Evolutionary conservation across 2,113 vertebrate genomes (phyloP), one percentile per base, ranked within the genome.

Genomic region (Tragelaphus imberbis): DNA sequence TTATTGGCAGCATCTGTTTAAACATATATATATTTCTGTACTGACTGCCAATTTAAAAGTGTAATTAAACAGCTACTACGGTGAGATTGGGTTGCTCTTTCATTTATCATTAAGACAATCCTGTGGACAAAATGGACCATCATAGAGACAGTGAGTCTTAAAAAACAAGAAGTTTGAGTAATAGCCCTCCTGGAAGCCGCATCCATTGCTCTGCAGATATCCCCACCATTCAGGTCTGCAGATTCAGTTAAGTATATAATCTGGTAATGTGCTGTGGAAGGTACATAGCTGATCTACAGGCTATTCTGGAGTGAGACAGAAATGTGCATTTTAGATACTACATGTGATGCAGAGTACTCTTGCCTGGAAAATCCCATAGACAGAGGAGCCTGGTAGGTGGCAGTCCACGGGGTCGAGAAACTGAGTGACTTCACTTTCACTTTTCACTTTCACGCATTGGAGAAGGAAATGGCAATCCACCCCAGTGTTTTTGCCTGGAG

Each of bases 1-100:
- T 96, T 81, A 88, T 82, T 95, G 88, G 47, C 58, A 75, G 5
- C 44, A 53, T 95, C 58, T 96, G 55, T n/a, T 96, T 94, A 92
- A 49, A n/a, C 90, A 49, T 90, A 36, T 1, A 14, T 84, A 14
- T 84, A 33, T 51, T 58, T 17, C 19, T 7, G 12, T 88, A 25
- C 3, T 47, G 61, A 61, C 14, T 92, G 28, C 85, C n/a, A 88
- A 12, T 94, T 91, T 91, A 77, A 80, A 91, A 27, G 23, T 88
- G 27, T 88, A 77, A 90, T 92, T 93, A 93, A 75, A 49, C 33
- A 86, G 15, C n/a, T 49, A 21, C 36, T 77, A 9, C 11, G 2
- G 75, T 90, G 44, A 84, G 79, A 88, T 90, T 88, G 47, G 33
- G 28, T 65, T 91, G 10, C 40, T 95, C 61, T 89, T 96, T 93